Evolutionary conservation across 1,140 invertebrate species (phyloP).

Genomic region (Octopus bimaculoides): DNA sequence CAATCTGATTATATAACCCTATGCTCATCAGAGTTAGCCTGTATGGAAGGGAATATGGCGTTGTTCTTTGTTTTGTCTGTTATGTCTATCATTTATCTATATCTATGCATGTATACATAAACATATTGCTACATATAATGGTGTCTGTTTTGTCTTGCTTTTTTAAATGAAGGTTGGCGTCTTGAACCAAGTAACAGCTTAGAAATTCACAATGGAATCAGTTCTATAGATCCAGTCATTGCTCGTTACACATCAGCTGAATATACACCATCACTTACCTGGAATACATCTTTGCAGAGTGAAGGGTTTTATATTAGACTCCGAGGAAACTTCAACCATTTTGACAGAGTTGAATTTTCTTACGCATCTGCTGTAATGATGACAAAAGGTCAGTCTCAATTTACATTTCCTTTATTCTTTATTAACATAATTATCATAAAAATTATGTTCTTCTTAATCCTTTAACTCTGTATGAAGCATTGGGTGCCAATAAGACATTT

Average conservation of each 20-base stretch:
- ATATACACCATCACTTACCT: constrained; percentile 17
- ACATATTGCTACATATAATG: not conserved
- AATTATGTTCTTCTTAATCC: too few species aligned
- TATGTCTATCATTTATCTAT: not conserved
- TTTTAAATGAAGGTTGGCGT: constrained; percentile 36
- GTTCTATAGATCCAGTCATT: constrained; percentile 33
- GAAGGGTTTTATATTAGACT: constrained; percentile 44
- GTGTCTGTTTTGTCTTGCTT: not conserved
- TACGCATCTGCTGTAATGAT: constrained; percentile 43
- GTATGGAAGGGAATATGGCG: too few species aligned
- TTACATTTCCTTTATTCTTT: not conserved
- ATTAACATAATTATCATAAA: not conserved
- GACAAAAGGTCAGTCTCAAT: constrained; percentile 32
- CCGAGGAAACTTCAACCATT: constrained; percentile 39
- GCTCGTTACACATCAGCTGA: constrained; percentile 36
- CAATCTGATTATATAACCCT: too few species aligned
- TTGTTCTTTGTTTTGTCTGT: too few species aligned
- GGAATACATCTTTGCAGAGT: constrained; percentile 27
- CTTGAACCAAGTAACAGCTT: constrained; percentile 36
- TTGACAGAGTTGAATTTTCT: constrained; percentile 45
- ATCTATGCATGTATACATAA: not conserved
- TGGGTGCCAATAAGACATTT: too few species aligned
- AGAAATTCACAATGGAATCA: constrained; percentile 43
- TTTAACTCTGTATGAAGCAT: too few species aligned
- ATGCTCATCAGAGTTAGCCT: too few species aligned